These are phyloP conservation scores for Amiota minor DNA, from an alignment of 2,888 invertebrate genomes.

Conservation along the genomic window DNA sequence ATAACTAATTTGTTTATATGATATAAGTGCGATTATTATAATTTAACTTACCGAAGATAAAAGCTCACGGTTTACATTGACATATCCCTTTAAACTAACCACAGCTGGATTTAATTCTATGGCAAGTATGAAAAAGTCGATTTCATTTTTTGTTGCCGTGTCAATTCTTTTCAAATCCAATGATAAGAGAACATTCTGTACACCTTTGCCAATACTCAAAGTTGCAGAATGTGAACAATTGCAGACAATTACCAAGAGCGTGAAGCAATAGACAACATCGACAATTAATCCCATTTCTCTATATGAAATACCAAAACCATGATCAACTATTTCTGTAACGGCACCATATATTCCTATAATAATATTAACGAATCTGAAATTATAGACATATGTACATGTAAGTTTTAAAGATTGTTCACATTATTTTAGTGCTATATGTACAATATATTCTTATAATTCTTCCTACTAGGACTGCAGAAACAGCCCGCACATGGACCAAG, in stretches of 20 bases:
- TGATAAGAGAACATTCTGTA: constrained; percentile 46
- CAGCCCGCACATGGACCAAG: no score
- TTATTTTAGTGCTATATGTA: no score
- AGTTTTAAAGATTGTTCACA: no score
- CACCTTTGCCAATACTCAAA: constrained; percentile 67
- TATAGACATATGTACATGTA: no score
- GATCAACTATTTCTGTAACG: constrained; percentile 81
- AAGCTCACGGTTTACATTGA: constrained; percentile 76
- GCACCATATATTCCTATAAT: constrained; percentile 79
- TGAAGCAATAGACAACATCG: constrained; percentile 78
- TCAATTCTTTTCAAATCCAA: constrained; percentile 77
- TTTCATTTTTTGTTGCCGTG: constrained; percentile 78
- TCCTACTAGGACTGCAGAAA: no score
- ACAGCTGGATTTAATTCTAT: constrained; percentile 82
- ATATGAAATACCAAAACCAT: constrained; percentile 77
- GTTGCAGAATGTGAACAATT: constrained; percentile 81
- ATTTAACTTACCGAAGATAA: constrained; percentile 29
- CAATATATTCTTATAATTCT: no score
- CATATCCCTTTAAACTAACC: constrained; percentile 80
- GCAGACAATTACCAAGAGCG: constrained; percentile 78
- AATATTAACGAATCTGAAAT: constrained; percentile 5
- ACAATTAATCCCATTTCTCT: constrained; percentile 81
- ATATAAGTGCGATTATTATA: no score
- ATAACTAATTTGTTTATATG: no score
- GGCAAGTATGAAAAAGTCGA: constrained; percentile 80